Conservation (phyloP, 1,140 invertebrate species). For the Lepidostoma basale region DNA sequence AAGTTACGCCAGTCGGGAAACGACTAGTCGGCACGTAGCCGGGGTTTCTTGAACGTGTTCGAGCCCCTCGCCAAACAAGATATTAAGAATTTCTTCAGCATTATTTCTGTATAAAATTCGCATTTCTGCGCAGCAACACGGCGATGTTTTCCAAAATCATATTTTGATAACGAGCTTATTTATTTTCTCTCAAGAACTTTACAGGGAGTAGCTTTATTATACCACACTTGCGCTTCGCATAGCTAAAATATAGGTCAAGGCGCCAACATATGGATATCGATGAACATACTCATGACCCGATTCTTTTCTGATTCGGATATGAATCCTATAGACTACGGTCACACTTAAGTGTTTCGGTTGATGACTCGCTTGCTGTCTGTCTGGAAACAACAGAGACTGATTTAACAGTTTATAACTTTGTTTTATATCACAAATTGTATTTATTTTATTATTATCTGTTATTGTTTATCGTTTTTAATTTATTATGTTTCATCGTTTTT, state of each 20-base stretch:
- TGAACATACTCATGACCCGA: not conserved
- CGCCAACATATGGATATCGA: no score
- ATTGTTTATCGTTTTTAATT: no score
- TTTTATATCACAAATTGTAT: no score
- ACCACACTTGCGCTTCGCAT: not conserved
- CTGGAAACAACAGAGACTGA: no score
- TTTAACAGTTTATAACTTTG: no score
- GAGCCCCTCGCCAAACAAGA: slow-evolving; percentile 6
- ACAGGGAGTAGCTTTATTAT: slow-evolving; percentile 12
- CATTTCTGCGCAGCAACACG: not conserved
- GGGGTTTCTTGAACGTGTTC: slow-evolving; percentile 12
- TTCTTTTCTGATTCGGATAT: not conserved
- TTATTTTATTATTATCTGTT: no score
- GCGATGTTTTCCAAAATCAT: slow-evolving; percentile 15
- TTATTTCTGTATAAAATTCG: slow-evolving; percentile 25
- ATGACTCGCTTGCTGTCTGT: no score
- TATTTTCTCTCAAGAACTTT: slow-evolving; percentile 6
- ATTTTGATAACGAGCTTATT: slow-evolving; percentile 24
- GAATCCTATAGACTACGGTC: no score
- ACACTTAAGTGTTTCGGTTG: no score
- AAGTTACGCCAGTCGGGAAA: not conserved
- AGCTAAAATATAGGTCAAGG: not conserved
- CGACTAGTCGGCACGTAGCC: not conserved
- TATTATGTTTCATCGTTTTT: no score
- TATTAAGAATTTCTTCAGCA: slow-evolving; percentile 14